Evolutionary conservation across 2,888 invertebrate genomes (phyloP).

Genomic region (Microdon myrmicae): DNA sequence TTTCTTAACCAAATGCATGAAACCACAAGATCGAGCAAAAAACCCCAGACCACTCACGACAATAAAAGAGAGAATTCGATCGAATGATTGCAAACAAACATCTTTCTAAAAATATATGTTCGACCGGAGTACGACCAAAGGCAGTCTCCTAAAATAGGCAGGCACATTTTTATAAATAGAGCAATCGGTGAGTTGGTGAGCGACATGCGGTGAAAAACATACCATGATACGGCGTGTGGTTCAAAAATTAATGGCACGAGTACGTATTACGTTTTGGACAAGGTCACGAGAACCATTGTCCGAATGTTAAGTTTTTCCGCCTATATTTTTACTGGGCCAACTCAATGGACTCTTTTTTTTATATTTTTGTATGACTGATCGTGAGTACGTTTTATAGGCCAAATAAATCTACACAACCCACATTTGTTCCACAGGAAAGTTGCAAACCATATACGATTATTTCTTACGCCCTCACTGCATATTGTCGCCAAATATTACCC

Average conservation of each 20-base stretch:
- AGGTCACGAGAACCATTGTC: constrained; percentile 29
- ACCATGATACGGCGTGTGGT: background rate
- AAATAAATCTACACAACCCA: constrained; percentile 28
- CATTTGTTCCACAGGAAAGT: constrained; percentile 46
- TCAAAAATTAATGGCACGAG: too few species aligned
- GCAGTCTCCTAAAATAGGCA: constrained; percentile 27
- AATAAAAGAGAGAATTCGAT: background rate
- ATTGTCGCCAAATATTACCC: constrained; percentile 48
- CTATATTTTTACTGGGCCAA: background rate
- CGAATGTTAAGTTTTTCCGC: too few species aligned
- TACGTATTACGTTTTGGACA: constrained; percentile 19
- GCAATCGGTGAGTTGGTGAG: constrained; percentile 6
- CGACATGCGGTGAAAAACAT: constrained; percentile 13
- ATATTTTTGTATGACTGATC: too few species aligned
- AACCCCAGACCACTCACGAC: too few species aligned
- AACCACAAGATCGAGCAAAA: too few species aligned
- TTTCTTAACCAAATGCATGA: too few species aligned
- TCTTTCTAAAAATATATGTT: constrained; percentile 38
- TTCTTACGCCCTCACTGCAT: constrained; percentile 48
- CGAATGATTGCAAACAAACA: constrained; percentile 7
- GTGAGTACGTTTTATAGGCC: too few species aligned
- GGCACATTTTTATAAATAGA: constrained; percentile 31
- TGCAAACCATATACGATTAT: constrained; percentile 37
- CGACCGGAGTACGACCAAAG: constrained; percentile 14
- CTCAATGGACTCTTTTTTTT: too few species aligned